Evolutionary conservation across 1,140 invertebrate species (phyloP).

Genomic region (Drosophila orena): DNA sequence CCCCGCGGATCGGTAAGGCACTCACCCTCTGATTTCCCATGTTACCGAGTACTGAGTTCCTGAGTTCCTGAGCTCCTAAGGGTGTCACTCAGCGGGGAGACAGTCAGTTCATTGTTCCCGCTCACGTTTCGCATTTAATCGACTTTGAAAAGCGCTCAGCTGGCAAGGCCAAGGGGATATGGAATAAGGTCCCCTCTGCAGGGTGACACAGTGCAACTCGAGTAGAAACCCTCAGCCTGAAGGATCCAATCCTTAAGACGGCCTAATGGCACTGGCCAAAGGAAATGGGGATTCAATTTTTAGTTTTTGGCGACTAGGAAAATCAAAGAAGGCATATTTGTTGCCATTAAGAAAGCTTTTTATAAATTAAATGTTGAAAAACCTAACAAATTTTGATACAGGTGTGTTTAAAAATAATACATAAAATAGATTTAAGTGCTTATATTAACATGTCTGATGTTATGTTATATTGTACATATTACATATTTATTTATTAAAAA

Average conservation of each 20-base stretch:
- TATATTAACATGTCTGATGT: no score
- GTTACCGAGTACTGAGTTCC: neutral
- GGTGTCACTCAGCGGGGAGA: constrained; percentile 12
- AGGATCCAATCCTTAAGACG: neutral
- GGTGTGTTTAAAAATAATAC: no score
- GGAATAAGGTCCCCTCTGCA: neutral
- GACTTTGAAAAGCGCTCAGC: constrained; percentile 11
- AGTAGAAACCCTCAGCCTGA: neutral
- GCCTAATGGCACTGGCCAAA: neutral
- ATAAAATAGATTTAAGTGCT: no score
- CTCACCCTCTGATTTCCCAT: neutral
- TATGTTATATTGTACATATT: no score
- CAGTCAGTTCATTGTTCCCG: constrained; percentile 27
- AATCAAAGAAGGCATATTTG: no score
- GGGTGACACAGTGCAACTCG: neutral
- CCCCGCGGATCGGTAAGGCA: neutral
- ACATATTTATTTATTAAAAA: no score
- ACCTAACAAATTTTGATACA: no score
- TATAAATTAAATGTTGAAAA: no score
- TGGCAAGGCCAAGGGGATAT: neutral
- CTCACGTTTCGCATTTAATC: constrained; percentile 30
- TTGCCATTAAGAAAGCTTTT: no score
- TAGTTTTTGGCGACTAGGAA: no score
- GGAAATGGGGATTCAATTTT: neutral
- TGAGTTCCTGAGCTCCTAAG: neutral